A percentile compares a stretch with the other conserved stretches of the same genome.
Conservation (phyloP, 2,113 vertebrate genomes). For the Empidonax traillii region DNA sequence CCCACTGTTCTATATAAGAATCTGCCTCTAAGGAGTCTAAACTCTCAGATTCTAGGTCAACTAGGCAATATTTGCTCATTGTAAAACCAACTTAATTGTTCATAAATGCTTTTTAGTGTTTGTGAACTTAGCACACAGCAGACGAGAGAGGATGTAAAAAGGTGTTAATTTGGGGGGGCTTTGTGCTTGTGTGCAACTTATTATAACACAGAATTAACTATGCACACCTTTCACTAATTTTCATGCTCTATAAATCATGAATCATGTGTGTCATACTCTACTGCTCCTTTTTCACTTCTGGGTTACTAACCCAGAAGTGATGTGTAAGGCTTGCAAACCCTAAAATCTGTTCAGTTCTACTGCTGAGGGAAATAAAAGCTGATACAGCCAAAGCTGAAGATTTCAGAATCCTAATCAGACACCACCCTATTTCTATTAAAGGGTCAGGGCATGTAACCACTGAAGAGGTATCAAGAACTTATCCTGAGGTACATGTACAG, state of each 20-base stretch:
- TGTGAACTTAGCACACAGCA: background rate
- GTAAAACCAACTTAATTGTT: background rate
- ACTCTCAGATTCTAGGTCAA: background rate
- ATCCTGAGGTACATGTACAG: background rate
- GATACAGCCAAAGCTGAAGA: background rate
- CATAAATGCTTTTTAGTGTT: background rate
- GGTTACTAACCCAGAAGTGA: background rate
- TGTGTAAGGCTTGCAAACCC: background rate
- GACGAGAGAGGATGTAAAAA: background rate
- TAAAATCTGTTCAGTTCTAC: background rate
- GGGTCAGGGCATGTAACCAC: background rate
- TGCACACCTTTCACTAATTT: background rate
- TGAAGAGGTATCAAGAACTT: background rate
- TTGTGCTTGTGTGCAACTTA: background rate
- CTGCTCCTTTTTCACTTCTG: background rate
- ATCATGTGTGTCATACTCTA: background rate
- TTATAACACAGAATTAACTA: background rate
- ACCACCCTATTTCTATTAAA: background rate
- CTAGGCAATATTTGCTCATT: background rate
- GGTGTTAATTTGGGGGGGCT: background rate
- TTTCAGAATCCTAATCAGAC: background rate
- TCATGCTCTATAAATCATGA: background rate
- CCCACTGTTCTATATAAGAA: background rate
- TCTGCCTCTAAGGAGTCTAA: background rate
- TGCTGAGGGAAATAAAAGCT: background rate